These are phyloP conservation scores for Amphiprion percula DNA, from an alignment of 2,113 vertebrate species.

Conservation along the genomic window DNA sequence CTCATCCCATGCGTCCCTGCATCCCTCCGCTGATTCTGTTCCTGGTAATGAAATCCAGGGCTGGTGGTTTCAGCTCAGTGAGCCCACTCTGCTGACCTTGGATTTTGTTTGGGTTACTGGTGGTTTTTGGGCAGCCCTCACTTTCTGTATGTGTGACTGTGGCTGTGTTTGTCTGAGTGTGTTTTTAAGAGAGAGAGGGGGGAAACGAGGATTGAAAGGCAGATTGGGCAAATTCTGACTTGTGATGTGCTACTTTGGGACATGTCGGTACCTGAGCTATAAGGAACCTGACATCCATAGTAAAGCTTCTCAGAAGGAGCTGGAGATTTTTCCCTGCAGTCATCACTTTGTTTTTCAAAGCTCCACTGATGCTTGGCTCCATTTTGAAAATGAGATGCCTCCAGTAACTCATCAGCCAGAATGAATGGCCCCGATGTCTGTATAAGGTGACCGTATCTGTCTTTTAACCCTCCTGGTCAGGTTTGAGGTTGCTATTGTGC, in stretches of 20 bases:
- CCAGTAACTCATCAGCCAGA: constrained; percentile 18
- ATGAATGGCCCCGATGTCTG: constrained; percentile 5
- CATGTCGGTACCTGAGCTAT: constrained; percentile 28
- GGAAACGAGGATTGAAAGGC: not conserved
- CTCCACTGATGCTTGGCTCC: constrained; percentile 10
- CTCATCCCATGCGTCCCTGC: constrained; percentile 61
- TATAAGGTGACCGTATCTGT: constrained; percentile 21
- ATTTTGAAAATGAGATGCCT: constrained; percentile 28
- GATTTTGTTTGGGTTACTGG: constrained; percentile 72
- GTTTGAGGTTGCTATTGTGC: constrained; percentile 23
- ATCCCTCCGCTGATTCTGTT: constrained; percentile 55
- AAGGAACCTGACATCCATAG: constrained; percentile 17
- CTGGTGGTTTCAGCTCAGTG: constrained; percentile 64
- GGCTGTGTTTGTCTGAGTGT: constrained; percentile 31
- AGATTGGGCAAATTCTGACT: constrained; percentile 1
- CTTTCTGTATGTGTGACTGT: constrained; percentile 30
- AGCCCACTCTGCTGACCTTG: constrained; percentile 71
- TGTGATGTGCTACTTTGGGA: constrained; percentile 17
- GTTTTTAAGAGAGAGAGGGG: constrained; percentile 6
- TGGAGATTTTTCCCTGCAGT: constrained; percentile 26
- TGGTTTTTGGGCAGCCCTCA: constrained; percentile 59
- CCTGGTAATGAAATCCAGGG: constrained; percentile 66
- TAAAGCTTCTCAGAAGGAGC: constrained; percentile 12
- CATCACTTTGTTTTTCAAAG: constrained; percentile 39
- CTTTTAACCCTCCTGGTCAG: constrained; percentile 19